Base-by-base conservation (phyloP, 2,888 invertebrate species). In the Seira musarum region DNA sequence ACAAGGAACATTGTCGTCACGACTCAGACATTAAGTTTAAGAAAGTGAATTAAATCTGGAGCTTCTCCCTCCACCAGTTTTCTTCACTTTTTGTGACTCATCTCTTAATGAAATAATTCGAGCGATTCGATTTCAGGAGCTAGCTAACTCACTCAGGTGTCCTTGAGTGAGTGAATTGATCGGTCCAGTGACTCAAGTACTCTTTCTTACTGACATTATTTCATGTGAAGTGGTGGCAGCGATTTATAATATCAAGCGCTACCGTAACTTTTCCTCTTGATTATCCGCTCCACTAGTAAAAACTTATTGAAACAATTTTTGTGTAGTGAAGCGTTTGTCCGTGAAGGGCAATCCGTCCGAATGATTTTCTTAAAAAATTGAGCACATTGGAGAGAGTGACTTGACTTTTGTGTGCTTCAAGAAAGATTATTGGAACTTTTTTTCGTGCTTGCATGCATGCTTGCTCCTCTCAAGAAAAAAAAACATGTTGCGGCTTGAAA, bases 301-400 rank as follows among this genome's bases (percentile, higher is more conserved):
- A 40, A n/a, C 13, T 13, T 13, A 13, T 40, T 40, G 40, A 40
- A 40, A 40, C 40, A 40, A 40, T 40, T 80, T 73, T 49, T 81
- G 81, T 84, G 81, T 78, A 77, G 79, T 81, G 77, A 77, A 80
- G 68, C 79, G 80, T 78, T 80, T 78, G 66, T 70, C 78, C 82
- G 74, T 82, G 78, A 71, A 79, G 74, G 67, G 63, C 60, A 69
- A 75, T 25, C 49, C 15, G 19, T 65, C 65, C 69, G 49, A 19
- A 68, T n/a, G 73, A 68, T 73, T 66, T 77, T 77, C 53, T 68
- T 66, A 6, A 25, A 49, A 17, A n/a, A 13, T 8, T 40, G 40
- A 40, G 40, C 13, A 40, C 13, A 40, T 40, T 40, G 40, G 40
- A 40, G 13, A 40, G 13, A 40, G 40, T 40, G 6, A 40, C n/a